These are phyloP conservation scores for Sylvicapra grimmia DNA, from an alignment of 2,113 vertebrate species.

Conservation along the genomic window DNA sequence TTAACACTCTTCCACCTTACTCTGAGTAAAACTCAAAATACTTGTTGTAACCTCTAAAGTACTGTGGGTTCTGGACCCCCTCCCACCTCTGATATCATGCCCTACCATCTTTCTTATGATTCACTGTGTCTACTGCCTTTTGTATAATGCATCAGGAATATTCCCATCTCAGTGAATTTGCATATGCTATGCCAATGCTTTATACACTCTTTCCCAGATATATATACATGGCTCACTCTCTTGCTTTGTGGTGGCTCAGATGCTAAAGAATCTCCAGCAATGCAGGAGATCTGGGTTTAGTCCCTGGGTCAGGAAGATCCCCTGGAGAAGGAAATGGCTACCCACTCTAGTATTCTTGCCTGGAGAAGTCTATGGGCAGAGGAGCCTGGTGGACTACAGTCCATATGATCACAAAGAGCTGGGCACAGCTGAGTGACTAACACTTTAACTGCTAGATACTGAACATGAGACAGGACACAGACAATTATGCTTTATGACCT, in stretches of 20 bases:
- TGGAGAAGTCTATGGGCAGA: neutral
- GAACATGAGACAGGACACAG: neutral
- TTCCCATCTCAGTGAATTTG: neutral
- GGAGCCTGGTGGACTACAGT: neutral
- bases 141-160: neutral
- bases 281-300: neutral
- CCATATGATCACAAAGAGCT: neutral
- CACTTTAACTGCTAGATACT: neutral
- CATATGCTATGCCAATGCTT: neutral
- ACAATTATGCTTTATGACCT: neutral
- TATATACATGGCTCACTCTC: rapidly evolving
- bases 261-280: neutral
- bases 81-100: neutral
- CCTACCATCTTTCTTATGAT: neutral
- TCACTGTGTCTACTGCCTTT: neutral
- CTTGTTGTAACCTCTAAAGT: neutral
- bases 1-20: neutral
- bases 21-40: neutral
- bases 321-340: neutral
- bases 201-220: neutral
- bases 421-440: neutral
- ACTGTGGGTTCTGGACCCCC: rapidly evolving
- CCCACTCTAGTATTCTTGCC: neutral
- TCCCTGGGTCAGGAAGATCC: neutral
- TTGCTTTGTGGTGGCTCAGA: neutral